Conservation (phyloP, 2,888 invertebrate genomes). For the Brassicogethes aeneus region DNA sequence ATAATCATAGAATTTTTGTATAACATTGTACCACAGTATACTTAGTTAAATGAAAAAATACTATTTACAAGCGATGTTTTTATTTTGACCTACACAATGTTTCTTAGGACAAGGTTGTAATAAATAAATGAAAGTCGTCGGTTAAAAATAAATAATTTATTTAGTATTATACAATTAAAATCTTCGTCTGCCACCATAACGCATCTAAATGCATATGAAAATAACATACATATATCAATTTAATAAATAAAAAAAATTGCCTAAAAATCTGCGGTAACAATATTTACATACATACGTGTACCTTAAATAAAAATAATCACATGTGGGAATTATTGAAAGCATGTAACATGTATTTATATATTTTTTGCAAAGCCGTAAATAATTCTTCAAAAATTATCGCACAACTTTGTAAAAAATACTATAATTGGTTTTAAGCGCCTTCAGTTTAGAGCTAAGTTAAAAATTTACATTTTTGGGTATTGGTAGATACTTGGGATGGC, state of each 20-base stretch:
- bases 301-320: background rate
- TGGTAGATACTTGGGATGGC: conserved; percentile 60
- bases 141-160: background rate
- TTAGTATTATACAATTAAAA: background rate
- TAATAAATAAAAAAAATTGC: background rate
- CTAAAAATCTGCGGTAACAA: background rate
- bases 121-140: too few relatives aligned
- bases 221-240: background rate
- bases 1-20: background rate
- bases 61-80: too few relatives aligned
- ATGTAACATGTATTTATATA: too few relatives aligned
- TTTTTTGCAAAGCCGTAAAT: too few relatives aligned
- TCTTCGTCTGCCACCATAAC: background rate
- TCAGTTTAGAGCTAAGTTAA: too few relatives aligned
- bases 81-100: too few relatives aligned
- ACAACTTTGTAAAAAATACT: too few relatives aligned
- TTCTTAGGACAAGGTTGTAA: too few relatives aligned
- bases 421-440: too few relatives aligned
- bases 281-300: background rate
- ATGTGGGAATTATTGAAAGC: background rate
- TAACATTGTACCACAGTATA: background rate
- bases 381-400: too few relatives aligned
- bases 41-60: too few relatives aligned
- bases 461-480: conserved; percentile 39
- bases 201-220: background rate